Evolutionary conservation across 2,888 invertebrate species (phyloP), one percentile per base, ranked within the genome.

Genomic region (Dynastes maya): DNA sequence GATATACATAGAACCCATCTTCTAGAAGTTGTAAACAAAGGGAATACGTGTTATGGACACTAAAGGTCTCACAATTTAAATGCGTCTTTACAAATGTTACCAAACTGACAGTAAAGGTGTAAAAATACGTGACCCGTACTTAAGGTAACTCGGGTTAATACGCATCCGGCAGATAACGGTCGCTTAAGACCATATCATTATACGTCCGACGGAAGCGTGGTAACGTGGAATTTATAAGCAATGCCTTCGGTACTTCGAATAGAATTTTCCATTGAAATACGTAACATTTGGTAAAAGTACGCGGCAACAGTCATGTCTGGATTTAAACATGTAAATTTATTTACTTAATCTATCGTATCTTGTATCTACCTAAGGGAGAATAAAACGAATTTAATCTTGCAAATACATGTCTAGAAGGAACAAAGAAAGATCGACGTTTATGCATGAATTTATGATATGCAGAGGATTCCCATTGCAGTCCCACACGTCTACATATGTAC

Each of bases 121-220:
- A 64, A 64, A 37, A 40, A 13, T 64, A 37, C 64, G 64, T 64
- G 64, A 37, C 16, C 37, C 1, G 40, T 16, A 64, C 37, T 40
- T 64, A 6, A 37, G 64, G 64, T 64, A 64, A 64, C 37, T 64
- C 64, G 37, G 13, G 37, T 40, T 64, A 64, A 64, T 64, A 40
- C 64, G 32, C 64, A 64, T 64, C 64, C 64, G 64, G 64, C 32
- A 64, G 64, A 64, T 64, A 64, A 64, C 40, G 64, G 37, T 32
- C 40, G 32, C n/a, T 16, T 64, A 13, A 64, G 64, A 37, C 16
- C 37, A 64, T 64, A n/a, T 64, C 16, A 64, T 64, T 64, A 64
- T 40, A 40, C 37, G 37, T 37, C 32, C 32, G 37, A 64, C 40
- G 64, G 64, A 64, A 64, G 32, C 64, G 37, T 37, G 13, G 64